A percentile compares a stretch with the other conserved stretches of the same genome.
These are phyloP conservation scores for Drosophila ezoana DNA, from an alignment of 2,888 invertebrate species.

Conservation along the genomic window DNA sequence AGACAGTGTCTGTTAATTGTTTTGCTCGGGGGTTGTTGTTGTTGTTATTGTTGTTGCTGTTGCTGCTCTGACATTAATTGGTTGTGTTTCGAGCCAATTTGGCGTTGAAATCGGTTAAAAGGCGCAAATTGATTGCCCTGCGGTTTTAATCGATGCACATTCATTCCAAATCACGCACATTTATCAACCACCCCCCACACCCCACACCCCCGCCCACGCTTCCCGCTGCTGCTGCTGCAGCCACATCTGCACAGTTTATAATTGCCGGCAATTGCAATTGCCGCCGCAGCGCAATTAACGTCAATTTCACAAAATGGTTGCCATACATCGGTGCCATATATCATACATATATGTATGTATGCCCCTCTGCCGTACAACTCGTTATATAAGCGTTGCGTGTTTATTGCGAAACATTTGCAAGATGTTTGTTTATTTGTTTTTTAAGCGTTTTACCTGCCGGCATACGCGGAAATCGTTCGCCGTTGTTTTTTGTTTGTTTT, in stretches of 20 bases:
- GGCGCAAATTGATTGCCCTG: slow-evolving; percentile 82
- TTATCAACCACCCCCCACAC: slow-evolving; percentile 64
- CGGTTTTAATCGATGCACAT: slow-evolving; percentile 82
- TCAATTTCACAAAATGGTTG: slow-evolving; percentile 20
- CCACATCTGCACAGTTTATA: slow-evolving; percentile 76
- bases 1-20: slow-evolving; percentile 45
- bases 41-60: slow-evolving; percentile 9
- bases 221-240: slow-evolving; percentile 4
- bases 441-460: slow-evolving; percentile 41
- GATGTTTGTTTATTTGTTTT: slow-evolving; percentile 12
- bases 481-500: slow-evolving; percentile 57
- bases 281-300: slow-evolving; percentile 59
- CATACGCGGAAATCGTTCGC: slow-evolving; percentile 61
- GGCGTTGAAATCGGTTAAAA: slow-evolving; percentile 65
- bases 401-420: slow-evolving; percentile 59
- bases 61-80: slow-evolving; percentile 74
- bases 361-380: slow-evolving; percentile 33
- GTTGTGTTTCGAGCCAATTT: slow-evolving; percentile 75
- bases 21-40: slow-evolving; percentile 42
- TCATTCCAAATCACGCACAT: slow-evolving; percentile 82
- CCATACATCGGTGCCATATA: background rate
- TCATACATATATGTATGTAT: background rate
- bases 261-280: slow-evolving; percentile 69
- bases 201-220: slow-evolving; percentile 21
- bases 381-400: slow-evolving; percentile 74